Percentiles rank a stretch among this genome's conserved stretches.
Evolutionary conservation across 2,797 vertebrate species (phyloP).

Genomic region (Poecilia wingei): DNA sequence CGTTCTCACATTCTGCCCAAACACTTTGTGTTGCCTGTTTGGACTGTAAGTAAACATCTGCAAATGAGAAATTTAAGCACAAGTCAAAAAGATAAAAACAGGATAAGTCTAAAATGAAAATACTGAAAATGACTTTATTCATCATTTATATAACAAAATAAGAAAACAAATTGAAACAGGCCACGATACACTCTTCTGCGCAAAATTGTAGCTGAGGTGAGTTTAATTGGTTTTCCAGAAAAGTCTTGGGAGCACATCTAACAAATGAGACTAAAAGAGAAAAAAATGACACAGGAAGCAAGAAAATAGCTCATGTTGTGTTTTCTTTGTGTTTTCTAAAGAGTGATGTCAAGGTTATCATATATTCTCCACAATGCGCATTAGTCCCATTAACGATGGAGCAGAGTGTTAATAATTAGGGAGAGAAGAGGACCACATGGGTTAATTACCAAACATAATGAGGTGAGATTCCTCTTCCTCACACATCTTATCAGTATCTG

Average conservation of each 20-base stretch:
- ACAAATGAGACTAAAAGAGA: not conserved
- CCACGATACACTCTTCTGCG: not conserved
- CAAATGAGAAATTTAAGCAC: not conserved
- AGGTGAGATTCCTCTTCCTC: slow-evolving; percentile 42
- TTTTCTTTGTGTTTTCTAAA: slow-evolving; percentile 10
- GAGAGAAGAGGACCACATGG: slow-evolving; percentile 36
- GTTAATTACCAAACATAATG: slow-evolving; percentile 62
- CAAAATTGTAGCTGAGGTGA: not conserved
- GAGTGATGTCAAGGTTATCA: slow-evolving; percentile 17
- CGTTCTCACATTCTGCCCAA: not conserved
- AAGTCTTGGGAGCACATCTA: not conserved
- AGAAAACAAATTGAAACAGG: not conserved
- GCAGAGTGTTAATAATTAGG: slow-evolving; percentile 48
- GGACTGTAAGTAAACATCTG: not conserved
- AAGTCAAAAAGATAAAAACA: not conserved
- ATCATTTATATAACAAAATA: not conserved
- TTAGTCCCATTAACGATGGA: slow-evolving; percentile 47
- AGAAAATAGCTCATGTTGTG: slow-evolving; percentile 15
- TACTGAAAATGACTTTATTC: not conserved
- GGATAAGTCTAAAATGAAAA: not conserved
- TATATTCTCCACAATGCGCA: slow-evolving; percentile 17
- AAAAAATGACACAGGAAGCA: not conserved
- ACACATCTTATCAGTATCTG: slow-evolving; percentile 24
- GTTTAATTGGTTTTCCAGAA: not conserved
- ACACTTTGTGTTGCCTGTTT: not conserved